phyloP scores from a whole-genome alignment of 2,113 vertebrate genomes.

The Ornithorhynchus anatinus region DNA sequence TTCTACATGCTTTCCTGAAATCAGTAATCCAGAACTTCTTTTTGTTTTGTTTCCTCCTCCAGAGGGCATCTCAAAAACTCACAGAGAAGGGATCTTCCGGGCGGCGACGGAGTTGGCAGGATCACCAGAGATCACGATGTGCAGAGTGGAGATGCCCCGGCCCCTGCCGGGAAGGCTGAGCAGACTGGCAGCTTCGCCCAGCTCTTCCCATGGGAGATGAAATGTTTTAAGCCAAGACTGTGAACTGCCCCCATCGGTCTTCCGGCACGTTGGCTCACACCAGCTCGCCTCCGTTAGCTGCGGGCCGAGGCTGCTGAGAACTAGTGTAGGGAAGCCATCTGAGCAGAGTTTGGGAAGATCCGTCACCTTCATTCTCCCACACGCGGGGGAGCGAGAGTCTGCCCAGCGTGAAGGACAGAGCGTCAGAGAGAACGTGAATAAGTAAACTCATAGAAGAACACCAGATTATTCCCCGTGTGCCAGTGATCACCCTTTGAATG shows the following conservation, averaged over 20 bases:
- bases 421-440: not conserved
- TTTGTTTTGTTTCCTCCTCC: conserved; percentile 44
- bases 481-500: no score
- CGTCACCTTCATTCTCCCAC: conserved; percentile 5
- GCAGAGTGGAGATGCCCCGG: conserved; percentile 23
- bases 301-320: not conserved
- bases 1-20: not conserved
- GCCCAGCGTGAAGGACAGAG: conserved; percentile 3
- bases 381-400: conserved; percentile 20
- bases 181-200: not conserved
- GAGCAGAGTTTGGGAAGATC: not conserved
- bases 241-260: no score
- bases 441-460: not conserved
- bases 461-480: no score
- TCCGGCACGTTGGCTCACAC: not conserved
- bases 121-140: conserved; percentile 45
- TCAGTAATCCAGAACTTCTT: conserved; percentile 38
- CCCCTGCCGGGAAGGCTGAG: not conserved
- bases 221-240: no score
- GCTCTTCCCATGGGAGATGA: no score
- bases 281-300: not conserved
- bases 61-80: conserved; percentile 56
- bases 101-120: conserved; percentile 12
- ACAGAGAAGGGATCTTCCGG: conserved; percentile 32
- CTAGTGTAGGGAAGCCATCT: not conserved